Percentiles rank a stretch among this genome's conserved stretches.
Evolutionary conservation across 1,140 invertebrate species (phyloP).

Genomic region (Calephelis virginiensis): DNA sequence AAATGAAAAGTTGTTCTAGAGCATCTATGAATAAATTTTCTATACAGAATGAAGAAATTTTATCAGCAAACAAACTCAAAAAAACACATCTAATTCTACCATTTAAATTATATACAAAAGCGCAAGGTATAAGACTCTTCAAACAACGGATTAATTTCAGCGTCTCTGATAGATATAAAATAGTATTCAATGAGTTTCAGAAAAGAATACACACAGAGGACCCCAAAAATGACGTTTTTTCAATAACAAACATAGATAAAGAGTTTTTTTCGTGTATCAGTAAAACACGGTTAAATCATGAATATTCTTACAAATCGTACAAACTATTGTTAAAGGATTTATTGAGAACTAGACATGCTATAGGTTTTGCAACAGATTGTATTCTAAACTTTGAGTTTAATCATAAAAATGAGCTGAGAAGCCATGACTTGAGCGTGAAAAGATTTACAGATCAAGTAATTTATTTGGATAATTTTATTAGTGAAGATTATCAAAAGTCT

Average conservation of each 20-base stretch:
- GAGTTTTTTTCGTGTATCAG: slow-evolving; percentile 46
- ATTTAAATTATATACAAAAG: slow-evolving; percentile 51
- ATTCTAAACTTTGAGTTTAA: slow-evolving; percentile 79
- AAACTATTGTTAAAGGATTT: slow-evolving; percentile 38
- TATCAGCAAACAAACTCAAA: slow-evolving; percentile 38
- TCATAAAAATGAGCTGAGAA: slow-evolving; percentile 72
- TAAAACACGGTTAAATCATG: slow-evolving; percentile 31
- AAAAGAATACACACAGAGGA: slow-evolving; percentile 37
- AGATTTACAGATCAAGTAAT: slow-evolving; percentile 71
- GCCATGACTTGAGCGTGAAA: slow-evolving; percentile 68
- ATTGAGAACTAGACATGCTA: slow-evolving; percentile 45
- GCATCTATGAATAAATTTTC: slow-evolving; percentile 27
- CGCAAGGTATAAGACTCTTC: slow-evolving; percentile 37
- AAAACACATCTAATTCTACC: slow-evolving; percentile 44
- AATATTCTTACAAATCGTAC: slow-evolving; percentile 48
- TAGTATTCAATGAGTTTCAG: slow-evolving; percentile 32
- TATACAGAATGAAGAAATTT: slow-evolving; percentile 32
- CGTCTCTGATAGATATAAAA: slow-evolving; percentile 51
- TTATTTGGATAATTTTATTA: slow-evolving; percentile 80
- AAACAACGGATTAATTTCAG: slow-evolving; percentile 33
- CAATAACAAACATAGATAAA: slow-evolving; percentile 46
- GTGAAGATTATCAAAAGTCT: slow-evolving; percentile 79
- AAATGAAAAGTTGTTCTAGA: slow-evolving; percentile 7
- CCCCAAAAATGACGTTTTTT: slow-evolving; percentile 33
- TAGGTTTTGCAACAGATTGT: slow-evolving; percentile 78